These are phyloP conservation scores for Cnemophilus loriae DNA, from an alignment of 2,113 vertebrate species.

Conservation along the genomic window DNA sequence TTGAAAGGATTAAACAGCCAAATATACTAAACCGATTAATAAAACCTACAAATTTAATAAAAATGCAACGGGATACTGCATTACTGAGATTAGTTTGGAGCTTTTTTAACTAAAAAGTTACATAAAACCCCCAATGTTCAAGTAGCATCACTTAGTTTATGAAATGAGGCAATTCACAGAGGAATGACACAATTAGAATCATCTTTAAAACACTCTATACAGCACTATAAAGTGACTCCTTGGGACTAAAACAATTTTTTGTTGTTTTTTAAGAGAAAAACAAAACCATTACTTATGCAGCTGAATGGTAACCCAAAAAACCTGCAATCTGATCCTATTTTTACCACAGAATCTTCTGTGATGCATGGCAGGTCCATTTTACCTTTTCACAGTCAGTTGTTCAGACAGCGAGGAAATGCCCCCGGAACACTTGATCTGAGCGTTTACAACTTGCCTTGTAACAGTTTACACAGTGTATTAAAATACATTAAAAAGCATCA, in stretches of 20 bases:
- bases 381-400: not conserved
- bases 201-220: not conserved
- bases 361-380: not conserved
- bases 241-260: not conserved
- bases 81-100: not conserved
- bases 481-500: not conserved
- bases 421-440: not conserved
- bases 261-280: not conserved
- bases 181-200: not conserved
- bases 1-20: not conserved
- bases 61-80: not conserved
- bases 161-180: not conserved
- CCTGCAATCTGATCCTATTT: not conserved
- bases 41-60: not conserved
- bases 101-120: not conserved
- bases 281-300: not conserved
- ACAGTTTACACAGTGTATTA: not conserved
- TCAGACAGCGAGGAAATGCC: not conserved
- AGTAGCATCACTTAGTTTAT: not conserved
- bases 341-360: not conserved
- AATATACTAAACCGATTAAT: not conserved
- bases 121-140: not conserved
- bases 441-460: not conserved
- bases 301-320: not conserved
- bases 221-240: not conserved